Evolutionary conservation across 2,888 invertebrate species (phyloP).

Genomic region (Therioaphis trifolii): DNA sequence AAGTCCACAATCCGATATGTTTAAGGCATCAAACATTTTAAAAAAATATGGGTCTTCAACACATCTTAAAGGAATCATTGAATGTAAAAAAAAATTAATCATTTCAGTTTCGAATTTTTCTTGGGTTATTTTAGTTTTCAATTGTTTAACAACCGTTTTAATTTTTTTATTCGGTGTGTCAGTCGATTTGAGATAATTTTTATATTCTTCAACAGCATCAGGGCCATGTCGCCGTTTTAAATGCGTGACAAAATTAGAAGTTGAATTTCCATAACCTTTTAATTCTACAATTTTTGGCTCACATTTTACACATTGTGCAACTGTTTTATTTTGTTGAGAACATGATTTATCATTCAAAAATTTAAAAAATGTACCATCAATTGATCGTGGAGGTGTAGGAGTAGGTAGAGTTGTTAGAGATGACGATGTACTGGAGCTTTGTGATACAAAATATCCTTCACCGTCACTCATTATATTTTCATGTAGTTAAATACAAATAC

Average conservation of each 20-base stretch:
- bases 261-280: neutral
- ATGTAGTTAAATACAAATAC: neutral
- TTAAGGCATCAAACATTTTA: slow-evolving; percentile 16
- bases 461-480: neutral
- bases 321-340: neutral
- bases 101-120: slow-evolving; percentile 19
- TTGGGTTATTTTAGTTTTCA: slow-evolving; percentile 26
- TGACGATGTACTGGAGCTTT: neutral
- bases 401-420: too few species aligned
- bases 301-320: neutral
- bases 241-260: slow-evolving; percentile 8
- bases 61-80: slow-evolving; percentile 17
- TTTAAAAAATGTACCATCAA: slow-evolving; percentile 9
- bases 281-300: neutral
- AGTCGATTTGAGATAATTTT: slow-evolving; percentile 3
- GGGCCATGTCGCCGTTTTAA: neutral
- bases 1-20: neutral
- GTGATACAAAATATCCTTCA: neutral
- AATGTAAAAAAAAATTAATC: slow-evolving; percentile 30
- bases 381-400: neutral
- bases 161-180: slow-evolving; percentile 14
- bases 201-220: slow-evolving; percentile 11
- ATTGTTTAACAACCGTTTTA: slow-evolving; percentile 17
- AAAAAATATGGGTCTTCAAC: slow-evolving; percentile 5
- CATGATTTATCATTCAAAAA: neutral